These are phyloP conservation scores for Chascanopsetta lugubris DNA, from an alignment of 2,113 vertebrate genomes.

Conservation along the genomic window DNA sequence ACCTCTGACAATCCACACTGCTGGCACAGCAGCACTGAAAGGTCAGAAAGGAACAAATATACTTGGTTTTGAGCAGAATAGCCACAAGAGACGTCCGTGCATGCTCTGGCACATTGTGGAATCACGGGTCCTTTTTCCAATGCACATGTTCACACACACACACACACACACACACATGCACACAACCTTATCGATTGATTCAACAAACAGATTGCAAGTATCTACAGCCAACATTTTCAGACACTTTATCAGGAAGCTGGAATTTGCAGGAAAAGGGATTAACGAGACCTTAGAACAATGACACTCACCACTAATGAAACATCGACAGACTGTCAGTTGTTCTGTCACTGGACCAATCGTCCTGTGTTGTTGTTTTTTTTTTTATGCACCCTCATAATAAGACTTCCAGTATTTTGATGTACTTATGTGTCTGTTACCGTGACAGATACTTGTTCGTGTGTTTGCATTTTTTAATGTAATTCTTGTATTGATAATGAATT, in stretches of 20 bases:
- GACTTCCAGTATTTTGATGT: background rate
- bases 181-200: background rate
- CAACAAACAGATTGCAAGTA: background rate
- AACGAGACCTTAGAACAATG: slow-evolving; percentile 1
- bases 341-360: background rate
- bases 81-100: slow-evolving; percentile 1
- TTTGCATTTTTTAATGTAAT: too few species aligned
- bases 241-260: slow-evolving; percentile 16
- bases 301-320: slow-evolving; percentile 5
- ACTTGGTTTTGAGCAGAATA: slow-evolving; percentile 7
- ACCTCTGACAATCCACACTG: slow-evolving; percentile 12
- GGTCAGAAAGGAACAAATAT: slow-evolving; percentile 32
- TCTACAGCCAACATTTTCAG: too few species aligned
- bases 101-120: background rate
- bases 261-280: background rate
- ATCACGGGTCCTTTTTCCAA: background rate
- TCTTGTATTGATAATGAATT: too few species aligned
- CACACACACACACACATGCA: background rate
- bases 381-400: background rate
- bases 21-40: slow-evolving; percentile 27
- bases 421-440: too few species aligned
- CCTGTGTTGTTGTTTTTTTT: too few species aligned
- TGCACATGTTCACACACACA: background rate
- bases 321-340: background rate
- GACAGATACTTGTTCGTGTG: too few species aligned